These are phyloP conservation scores for Temnothorax ravouxi DNA, from an alignment of 2,888 invertebrate species.

Conservation along the genomic window DNA sequence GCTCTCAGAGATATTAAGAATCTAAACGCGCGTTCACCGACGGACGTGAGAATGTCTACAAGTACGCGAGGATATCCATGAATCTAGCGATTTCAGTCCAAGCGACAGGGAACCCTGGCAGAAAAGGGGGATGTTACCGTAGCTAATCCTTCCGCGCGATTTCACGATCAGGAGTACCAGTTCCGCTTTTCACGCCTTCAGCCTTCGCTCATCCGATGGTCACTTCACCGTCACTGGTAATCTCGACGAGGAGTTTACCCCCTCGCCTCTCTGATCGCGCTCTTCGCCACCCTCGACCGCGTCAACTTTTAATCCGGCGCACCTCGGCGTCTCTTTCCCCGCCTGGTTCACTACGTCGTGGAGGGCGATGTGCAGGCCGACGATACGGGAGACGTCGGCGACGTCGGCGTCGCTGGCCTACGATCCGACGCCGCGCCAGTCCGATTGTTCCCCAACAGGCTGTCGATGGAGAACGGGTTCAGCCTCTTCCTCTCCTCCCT, in stretches of 20 bases:
- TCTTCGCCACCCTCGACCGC: slow-evolving; percentile 14
- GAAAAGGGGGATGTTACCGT: slow-evolving; percentile 20
- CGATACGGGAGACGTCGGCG: slow-evolving; percentile 81
- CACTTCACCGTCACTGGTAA: slow-evolving; percentile 36
- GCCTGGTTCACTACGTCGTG: slow-evolving; percentile 81
- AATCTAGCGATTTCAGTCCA: slow-evolving; percentile 35
- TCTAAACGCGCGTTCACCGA: slow-evolving; percentile 20
- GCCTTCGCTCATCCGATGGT: neutral
- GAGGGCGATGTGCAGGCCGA: slow-evolving; percentile 82
- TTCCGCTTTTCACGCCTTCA: neutral
- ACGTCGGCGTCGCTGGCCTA: slow-evolving; percentile 81
- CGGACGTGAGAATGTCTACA: slow-evolving; percentile 39
- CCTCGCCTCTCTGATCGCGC: neutral
- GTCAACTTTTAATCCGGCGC: slow-evolving; percentile 25
- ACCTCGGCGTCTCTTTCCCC: slow-evolving; percentile 6
- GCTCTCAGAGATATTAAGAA: slow-evolving; percentile 3
- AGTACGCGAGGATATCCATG: slow-evolving; percentile 43
- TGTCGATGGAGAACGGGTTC: slow-evolving; percentile 97
- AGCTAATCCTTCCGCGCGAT: neutral
- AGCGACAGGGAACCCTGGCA: neutral
- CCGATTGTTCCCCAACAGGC: slow-evolving; percentile 88
- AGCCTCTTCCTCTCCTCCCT: slow-evolving; percentile 89
- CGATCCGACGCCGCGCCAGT: slow-evolving; percentile 76
- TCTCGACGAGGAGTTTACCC: neutral
- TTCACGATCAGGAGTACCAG: slow-evolving; percentile 11